Percentiles rank a stretch among this genome's conserved stretches.
Conservation (phyloP, 2,888 invertebrate genomes). For the Spodoptera exigua region DNA sequence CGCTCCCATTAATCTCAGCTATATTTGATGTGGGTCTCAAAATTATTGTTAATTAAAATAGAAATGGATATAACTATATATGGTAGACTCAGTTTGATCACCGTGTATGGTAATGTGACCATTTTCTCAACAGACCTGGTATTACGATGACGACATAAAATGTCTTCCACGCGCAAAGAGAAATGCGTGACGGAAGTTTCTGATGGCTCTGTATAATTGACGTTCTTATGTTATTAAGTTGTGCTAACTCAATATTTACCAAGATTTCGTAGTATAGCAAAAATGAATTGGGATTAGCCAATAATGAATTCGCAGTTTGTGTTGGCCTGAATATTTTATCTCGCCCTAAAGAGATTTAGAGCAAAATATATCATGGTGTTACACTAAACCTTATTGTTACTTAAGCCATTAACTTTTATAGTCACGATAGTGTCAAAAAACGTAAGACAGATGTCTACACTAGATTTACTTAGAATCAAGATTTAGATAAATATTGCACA, state of each 20-base stretch:
- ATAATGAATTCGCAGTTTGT: no score
- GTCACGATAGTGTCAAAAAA: no score
- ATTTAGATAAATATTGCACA: no score
- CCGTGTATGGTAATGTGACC: slow-evolving; percentile 5
- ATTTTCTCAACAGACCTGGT: slow-evolving; percentile 24
- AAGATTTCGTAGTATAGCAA: background rate
- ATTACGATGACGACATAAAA: slow-evolving; percentile 26
- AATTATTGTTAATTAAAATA: slow-evolving; percentile 29
- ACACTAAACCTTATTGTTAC: no score
- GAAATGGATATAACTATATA: slow-evolving; percentile 28
- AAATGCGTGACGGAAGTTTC: slow-evolving; percentile 15
- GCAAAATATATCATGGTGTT: no score
- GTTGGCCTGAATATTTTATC: no score
- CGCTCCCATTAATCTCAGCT: slow-evolving; percentile 19
- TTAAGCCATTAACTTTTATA: background rate
- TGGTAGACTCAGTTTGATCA: slow-evolving; percentile 18
- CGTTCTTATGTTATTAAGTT: slow-evolving; percentile 2
- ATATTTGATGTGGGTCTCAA: slow-evolving; percentile 18
- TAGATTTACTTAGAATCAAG: no score
- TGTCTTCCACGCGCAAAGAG: slow-evolving; percentile 25
- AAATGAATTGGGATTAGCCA: no score
- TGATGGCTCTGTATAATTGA: background rate
- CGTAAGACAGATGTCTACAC: no score
- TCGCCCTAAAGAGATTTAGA: no score
- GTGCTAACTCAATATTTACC: background rate